Base-by-base conservation (phyloP, 64 coral and sea anemone genomes). In the Trachythela sp. region DNA sequence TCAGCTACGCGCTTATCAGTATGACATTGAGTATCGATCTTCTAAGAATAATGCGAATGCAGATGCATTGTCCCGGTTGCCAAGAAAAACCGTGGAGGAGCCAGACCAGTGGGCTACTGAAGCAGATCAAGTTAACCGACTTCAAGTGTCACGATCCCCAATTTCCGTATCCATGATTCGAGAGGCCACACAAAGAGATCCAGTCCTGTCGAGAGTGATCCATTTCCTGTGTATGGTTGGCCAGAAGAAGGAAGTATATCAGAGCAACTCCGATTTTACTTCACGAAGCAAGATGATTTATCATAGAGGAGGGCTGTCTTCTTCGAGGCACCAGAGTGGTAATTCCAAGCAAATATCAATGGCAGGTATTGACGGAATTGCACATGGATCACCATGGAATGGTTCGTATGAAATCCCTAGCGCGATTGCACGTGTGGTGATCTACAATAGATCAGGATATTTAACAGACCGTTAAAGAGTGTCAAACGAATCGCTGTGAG, bases 1-100 rank as follows among this genome's bases (percentile, higher is more conserved):
- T 77, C 86, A 86, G 30, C 84, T 94, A 30, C 64, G 88, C 31
- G 92, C 92, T 36, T 89, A 93, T 58, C 60, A 84, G 56, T 89
- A 94, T 54, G 48, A 68, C 18, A 94, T 92, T 75, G 68, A 54
- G 9, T 94, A 88, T 34, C 77, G 87, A 38, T 60, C 89, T 64
- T 83, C 76, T 13, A 52, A 84, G 86, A 75, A 67, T 20, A 72
- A 89, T 88, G 83, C 39, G 36, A 92, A 95, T n/a, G n/a, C n/a
- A n/a, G n/a, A n/a, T n/a, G n/a, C n/a, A n/a, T n/a, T n/a, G n/a
- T n/a, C n/a, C n/a, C n/a, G n/a, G n/a, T n/a, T n/a, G n/a, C n/a
- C n/a, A n/a, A n/a, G n/a, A n/a, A n/a, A n/a, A n/a, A n/a, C n/a
- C n/a, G n/a, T n/a, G n/a, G n/a, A n/a, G n/a, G n/a, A n/a, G n/a